phyloP scores from a whole-genome alignment of 1,140 invertebrate genomes.

The Micrasema longulum region DNA sequence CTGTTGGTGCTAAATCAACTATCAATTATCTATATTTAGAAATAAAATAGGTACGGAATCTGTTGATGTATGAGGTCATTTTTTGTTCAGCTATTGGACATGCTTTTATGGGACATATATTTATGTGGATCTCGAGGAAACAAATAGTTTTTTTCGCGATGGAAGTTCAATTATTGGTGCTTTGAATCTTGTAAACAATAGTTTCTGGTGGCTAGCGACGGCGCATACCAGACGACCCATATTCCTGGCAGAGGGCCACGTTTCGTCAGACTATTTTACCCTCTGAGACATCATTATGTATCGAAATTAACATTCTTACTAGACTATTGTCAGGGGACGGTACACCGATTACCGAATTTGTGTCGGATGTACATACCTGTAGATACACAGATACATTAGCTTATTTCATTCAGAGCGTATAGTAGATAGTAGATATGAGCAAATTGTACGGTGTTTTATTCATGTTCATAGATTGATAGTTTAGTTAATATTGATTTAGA shows the following conservation, averaged over 20 bases:
- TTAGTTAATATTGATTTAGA: too few species aligned
- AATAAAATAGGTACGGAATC: not conserved
- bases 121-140: too few species aligned
- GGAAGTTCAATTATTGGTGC: not conserved
- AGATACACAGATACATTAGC: too few species aligned
- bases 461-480: too few species aligned
- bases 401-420: not conserved
- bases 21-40: not conserved
- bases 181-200: constrained; percentile 21
- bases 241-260: constrained; percentile 23
- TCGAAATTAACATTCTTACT: constrained; percentile 25
- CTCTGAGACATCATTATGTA: constrained; percentile 29
- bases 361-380: too few species aligned
- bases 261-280: constrained; percentile 35
- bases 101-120: too few species aligned
- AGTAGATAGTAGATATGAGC: not conserved
- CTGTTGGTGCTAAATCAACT: too few species aligned
- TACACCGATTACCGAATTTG: constrained; percentile 8
- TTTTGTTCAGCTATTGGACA: not conserved
- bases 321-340: constrained; percentile 23
- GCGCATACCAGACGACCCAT: constrained; percentile 30
- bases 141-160: too few species aligned
- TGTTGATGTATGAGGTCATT: too few species aligned
- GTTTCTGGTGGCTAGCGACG: constrained; percentile 4
- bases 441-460: too few species aligned